Conservation (phyloP, 2,888 invertebrate genomes). For the Griposia aprilina region DNA sequence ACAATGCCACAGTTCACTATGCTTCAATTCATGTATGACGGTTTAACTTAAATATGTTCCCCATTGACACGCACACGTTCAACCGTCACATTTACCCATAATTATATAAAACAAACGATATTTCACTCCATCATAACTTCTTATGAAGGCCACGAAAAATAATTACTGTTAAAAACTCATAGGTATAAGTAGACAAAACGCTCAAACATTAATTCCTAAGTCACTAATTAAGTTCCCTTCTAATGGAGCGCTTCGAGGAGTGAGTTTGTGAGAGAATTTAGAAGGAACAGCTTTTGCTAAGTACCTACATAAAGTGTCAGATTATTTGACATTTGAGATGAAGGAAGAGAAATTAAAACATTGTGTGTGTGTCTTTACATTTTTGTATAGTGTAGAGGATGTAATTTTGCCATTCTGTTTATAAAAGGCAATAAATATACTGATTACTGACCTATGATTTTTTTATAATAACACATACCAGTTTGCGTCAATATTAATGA, state of each 20-base stretch:
- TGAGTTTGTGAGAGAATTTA: conserved; percentile 50
- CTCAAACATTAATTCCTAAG: conserved; percentile 64
- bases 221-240: conserved; percentile 66
- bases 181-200: conserved; percentile 65
- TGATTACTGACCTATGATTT: neutral
- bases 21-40: neutral
- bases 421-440: neutral
- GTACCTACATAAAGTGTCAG: conserved; percentile 27
- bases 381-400: neutral
- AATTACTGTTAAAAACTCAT: conserved; percentile 71
- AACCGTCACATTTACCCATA: conserved; percentile 33
- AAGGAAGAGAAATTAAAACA: conserved; percentile 15
- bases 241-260: conserved; percentile 55
- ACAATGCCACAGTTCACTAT: neutral
- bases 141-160: conserved; percentile 65
- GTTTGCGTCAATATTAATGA: too few species aligned
- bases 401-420: neutral
- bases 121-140: conserved; percentile 58
- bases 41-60: conserved; percentile 7
- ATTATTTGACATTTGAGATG: conserved; percentile 34
- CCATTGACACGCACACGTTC: conserved; percentile 36
- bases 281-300: conserved; percentile 39
- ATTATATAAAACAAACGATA: conserved; percentile 61
- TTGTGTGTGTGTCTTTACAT: neutral
- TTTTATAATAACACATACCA: neutral